Base-by-base conservation (phyloP, 2,888 invertebrate species). In the Drosophila sordidula region DNA sequence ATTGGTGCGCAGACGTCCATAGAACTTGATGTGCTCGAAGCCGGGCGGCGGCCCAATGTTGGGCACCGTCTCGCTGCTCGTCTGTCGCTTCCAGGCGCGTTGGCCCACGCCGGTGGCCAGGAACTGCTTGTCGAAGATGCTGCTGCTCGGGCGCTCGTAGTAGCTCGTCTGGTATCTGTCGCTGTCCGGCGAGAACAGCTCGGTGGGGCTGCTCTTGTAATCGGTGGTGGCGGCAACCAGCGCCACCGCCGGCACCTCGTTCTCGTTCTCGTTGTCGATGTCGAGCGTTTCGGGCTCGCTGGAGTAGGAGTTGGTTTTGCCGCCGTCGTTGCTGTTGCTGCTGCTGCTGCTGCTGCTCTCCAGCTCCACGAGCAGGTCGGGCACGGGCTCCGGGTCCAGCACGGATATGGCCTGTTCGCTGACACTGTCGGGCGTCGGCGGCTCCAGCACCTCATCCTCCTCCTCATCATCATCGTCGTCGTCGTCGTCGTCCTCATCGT, bases 1-100 rank as follows among this genome's bases (percentile, higher is more conserved):
- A 56, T 83, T 86, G 50, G 87, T 66, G n/a, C 57, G 68, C 29
- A 88, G 16, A 2, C 80, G 66, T 0, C 75, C 77, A n/a, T 50
- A 80, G 36, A 70, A 38, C 0, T 46, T 55, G 3, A 18, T 0
- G 0, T 52, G 16, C 25, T 69, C 74, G 26, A 63, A 86, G 0
- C 80, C 83, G 0, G 88, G 80, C 3, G 83, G 86, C 2, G 63
- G 64, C 0, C 16, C 29, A 18, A 46, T 29, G 3, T 41, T 42
- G 5, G 14, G 0, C 2, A 5, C 11, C 0, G 34, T 9, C 5
- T 45, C 32, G 3, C 0, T 14, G 0, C 4, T 8, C 14, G 26
- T 18, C 12, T 56, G 16, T 1, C 14, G 59, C 0, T 11, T 49
- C 49, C 44, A 25, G 8, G 69, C 59, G 18, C 82, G 68, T 4